Conservation (phyloP, 2,888 invertebrate species). For the Altica lythri region DNA sequence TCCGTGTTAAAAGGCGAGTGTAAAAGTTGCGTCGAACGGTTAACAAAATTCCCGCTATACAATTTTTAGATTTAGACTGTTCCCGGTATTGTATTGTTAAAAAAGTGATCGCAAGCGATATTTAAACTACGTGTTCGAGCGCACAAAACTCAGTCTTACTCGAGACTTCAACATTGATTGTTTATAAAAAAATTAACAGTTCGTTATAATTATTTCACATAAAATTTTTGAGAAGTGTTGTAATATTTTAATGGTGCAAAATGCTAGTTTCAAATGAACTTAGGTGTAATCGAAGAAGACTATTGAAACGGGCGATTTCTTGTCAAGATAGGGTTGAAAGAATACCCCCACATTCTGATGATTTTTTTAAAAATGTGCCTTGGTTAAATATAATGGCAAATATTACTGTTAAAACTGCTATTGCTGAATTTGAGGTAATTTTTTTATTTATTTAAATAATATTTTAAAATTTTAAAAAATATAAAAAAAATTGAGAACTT, state of each 20-base stretch:
- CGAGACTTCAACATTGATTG: too few relatives aligned
- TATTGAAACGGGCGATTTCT: conserved; percentile 46
- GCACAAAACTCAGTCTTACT: conserved; percentile 1
- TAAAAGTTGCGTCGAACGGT: too few relatives aligned
- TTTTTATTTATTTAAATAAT: too few relatives aligned
- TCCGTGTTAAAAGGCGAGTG: too few relatives aligned
- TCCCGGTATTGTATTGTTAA: conserved; percentile 1
- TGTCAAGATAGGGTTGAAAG: conserved; percentile 48
- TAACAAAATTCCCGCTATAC: neutral
- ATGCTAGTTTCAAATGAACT: conserved; percentile 51
- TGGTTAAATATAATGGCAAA: conserved; percentile 56
- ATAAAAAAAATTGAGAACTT: too few relatives aligned
- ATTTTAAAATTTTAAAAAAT: neutral
- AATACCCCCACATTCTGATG: conserved; percentile 53
- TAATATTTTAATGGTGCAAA: conserved; percentile 14
- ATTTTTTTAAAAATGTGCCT: conserved; percentile 53
- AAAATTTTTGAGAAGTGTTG: too few relatives aligned
- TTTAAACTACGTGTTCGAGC: neutral
- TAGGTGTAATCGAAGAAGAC: conserved; percentile 44
- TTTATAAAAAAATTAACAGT: too few relatives aligned
- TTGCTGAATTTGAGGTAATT: conserved; percentile 55
- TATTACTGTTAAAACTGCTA: conserved; percentile 53
- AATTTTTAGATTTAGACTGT: conserved; percentile 6
- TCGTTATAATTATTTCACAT: too few relatives aligned
- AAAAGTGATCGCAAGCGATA: neutral